A percentile compares a stretch with the other conserved stretches of the same genome.
These are phyloP conservation scores for Lasioglossum figueresi DNA, from an alignment of 2,888 invertebrate species.

Conservation along the genomic window DNA sequence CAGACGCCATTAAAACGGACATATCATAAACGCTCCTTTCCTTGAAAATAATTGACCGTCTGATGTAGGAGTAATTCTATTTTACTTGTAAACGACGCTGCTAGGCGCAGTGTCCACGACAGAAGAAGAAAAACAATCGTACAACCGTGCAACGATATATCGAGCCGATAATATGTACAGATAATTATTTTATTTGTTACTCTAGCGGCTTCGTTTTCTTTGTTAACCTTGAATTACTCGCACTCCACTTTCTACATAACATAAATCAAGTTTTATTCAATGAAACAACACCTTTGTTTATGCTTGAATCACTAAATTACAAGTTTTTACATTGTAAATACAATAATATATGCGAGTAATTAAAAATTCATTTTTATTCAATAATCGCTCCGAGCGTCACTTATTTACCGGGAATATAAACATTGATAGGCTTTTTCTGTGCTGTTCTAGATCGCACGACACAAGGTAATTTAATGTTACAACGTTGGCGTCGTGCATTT, in stretches of 20 bases:
- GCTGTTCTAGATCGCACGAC: neutral
- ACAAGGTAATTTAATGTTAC: neutral
- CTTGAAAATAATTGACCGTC: constrained; percentile 2
- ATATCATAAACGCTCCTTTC: neutral
- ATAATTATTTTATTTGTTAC: neutral
- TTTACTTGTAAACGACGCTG: neutral
- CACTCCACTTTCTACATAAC: too few species aligned
- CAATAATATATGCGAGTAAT: too few species aligned
- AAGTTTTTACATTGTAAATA: too few species aligned
- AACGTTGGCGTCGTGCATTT: neutral
- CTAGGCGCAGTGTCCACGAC: neutral
- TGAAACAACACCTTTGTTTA: too few species aligned
- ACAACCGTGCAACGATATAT: neutral
- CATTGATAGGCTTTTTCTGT: neutral
- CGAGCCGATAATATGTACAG: neutral
- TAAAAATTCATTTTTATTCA: neutral
- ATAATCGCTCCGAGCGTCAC: too few species aligned
- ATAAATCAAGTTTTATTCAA: too few species aligned
- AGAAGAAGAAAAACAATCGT: neutral
- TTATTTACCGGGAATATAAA: neutral
- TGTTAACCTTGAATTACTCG: too few species aligned
- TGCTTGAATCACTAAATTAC: too few species aligned
- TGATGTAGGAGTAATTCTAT: neutral
- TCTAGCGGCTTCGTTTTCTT: neutral
- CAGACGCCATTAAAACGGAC: neutral